Evolutionary conservation across 2,888 invertebrate genomes (phyloP).

Genomic region (Scrobipalpa costella): DNA sequence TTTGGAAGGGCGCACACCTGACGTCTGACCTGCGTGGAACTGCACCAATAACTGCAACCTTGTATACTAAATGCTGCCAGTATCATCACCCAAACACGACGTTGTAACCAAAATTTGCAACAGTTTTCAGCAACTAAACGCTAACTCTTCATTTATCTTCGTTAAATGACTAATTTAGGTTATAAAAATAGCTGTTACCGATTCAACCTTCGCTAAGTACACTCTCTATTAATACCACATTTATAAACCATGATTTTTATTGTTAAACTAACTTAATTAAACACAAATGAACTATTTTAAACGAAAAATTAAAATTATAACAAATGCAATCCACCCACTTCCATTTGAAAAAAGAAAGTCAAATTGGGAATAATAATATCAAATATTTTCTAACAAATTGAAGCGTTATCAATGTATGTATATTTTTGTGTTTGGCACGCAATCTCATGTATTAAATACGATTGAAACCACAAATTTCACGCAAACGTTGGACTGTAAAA

Average conservation of each 20-base stretch:
- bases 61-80: not conserved
- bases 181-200: slow-evolving; percentile 64
- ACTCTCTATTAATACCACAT: slow-evolving; percentile 22
- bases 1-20: slow-evolving; percentile 20
- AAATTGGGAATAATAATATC: too few relatives aligned
- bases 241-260: slow-evolving; percentile 24
- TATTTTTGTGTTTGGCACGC: too few relatives aligned
- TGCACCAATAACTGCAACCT: slow-evolving; percentile 25
- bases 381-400: too few relatives aligned
- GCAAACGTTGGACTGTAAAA: too few relatives aligned
- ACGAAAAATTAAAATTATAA: slow-evolving; percentile 25
- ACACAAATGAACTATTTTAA: slow-evolving; percentile 21
- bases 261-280: slow-evolving; percentile 4
- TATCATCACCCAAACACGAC: slow-evolving; percentile 23
- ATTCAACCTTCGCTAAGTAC: slow-evolving; percentile 26
- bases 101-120: slow-evolving; percentile 33
- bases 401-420: too few relatives aligned
- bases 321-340: slow-evolving; percentile 30
- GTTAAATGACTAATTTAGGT: slow-evolving; percentile 64
- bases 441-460: too few relatives aligned
- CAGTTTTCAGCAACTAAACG: slow-evolving; percentile 55
- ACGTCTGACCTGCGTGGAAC: slow-evolving; percentile 18
- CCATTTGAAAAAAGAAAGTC: slow-evolving; percentile 28
- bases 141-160: slow-evolving; percentile 57
- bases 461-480: too few relatives aligned